phyloP scores from a whole-genome alignment of 2,113 vertebrate genomes.

The Cyanoliseus patagonus region DNA sequence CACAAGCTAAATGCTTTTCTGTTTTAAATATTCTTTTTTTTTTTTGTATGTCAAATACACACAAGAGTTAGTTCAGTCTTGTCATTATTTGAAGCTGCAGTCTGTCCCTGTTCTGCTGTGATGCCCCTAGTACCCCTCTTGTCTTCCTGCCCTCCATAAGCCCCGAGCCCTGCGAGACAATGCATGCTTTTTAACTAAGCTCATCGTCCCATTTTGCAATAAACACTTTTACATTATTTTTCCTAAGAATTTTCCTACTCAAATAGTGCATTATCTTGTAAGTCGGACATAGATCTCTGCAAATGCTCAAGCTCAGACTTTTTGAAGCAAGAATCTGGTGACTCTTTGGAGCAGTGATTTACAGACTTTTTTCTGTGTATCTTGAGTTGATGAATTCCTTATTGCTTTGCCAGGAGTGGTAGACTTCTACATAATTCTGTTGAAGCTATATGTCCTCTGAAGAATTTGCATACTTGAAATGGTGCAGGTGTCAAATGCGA shows the following conservation, averaged over 20 bases:
- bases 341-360: neutral
- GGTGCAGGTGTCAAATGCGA: neutral
- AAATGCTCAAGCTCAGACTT: neutral
- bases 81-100: neutral
- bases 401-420: neutral
- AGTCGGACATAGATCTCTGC: accelerated
- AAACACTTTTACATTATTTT: neutral
- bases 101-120: neutral
- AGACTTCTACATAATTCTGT: neutral
- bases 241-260: neutral
- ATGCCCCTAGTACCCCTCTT: neutral
- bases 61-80: neutral
- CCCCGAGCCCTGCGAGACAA: neutral
- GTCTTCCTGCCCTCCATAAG: neutral
- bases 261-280: neutral
- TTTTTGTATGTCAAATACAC: neutral
- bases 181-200: neutral
- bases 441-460: neutral
- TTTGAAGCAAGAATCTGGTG: neutral
- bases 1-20: neutral
- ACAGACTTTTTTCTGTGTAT: neutral
- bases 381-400: neutral
- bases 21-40: neutral
- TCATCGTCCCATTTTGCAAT: neutral
- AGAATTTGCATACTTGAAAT: neutral